Base-by-base conservation (phyloP, 2,888 invertebrate genomes). In the Cephalotes varians region DNA sequence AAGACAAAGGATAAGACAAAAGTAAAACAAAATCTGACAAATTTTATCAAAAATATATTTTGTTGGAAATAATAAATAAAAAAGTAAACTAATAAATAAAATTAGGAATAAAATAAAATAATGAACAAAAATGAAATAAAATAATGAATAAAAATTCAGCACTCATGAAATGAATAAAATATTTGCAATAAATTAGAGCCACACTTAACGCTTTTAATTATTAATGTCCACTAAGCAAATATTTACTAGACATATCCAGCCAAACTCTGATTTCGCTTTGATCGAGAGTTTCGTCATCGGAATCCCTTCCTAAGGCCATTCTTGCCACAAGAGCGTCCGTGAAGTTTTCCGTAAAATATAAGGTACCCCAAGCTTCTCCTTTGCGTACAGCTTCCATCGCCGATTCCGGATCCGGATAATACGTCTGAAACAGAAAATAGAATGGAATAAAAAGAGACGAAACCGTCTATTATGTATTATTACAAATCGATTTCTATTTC, bases 311-410 rank as follows among this genome's bases (percentile, higher is more conserved):
- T 86, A 98, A 95, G 40, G 97, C 96, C 95, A 98, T 96, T 88
- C 98, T 95, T 1, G 98, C 98, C 0, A 98, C 97, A 44, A 98
- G 95, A 0, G 98, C 98, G 86, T 97, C 97, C 0, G 98, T 98
- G 91, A 98, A 99, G 93, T 98, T 98, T 91, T 97, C 97, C 34
- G 98, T 97, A 92, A 99, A 98, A 93, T 97, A 97, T 7, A 99
- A 94, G 10, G 97, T 97, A 1, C 98, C 98, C 98, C 99, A 99
- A 0, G 98, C 97, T 34, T 97, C 95, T 0, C 98, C 99, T 1
- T 94, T 94, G 49, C 96, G 95, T 0, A 98, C 98, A 0, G 98
- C 98, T 44, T 96, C 94, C 81, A 97, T 95, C 0, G 98, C 98
- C 0, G 95, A 95, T 0, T 96, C 95, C 6, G 97, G 95, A 87